Evolutionary conservation across 1,140 invertebrate genomes (phyloP).

Genomic region (Ylistrum balloti): DNA sequence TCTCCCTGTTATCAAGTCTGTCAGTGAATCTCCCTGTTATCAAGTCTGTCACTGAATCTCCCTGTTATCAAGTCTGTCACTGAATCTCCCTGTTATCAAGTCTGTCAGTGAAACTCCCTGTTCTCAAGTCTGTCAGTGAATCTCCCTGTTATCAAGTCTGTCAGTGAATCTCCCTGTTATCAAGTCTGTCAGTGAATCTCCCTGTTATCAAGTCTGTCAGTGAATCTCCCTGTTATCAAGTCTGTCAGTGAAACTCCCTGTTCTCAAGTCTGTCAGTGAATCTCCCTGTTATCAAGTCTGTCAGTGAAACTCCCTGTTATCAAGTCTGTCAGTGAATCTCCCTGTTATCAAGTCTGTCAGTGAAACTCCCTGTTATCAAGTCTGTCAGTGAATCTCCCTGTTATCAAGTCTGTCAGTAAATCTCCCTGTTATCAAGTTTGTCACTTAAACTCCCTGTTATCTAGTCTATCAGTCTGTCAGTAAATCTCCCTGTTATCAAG

Average conservation of each 20-base stretch:
- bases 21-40: neutral
- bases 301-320: no score
- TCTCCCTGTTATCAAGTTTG: neutral
- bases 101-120: neutral
- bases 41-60: neutral
- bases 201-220: no score
- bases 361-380: no score
- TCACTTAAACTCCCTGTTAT: neutral
- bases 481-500: neutral
- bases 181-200: neutral
- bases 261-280: neutral
- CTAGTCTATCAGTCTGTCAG: no score
- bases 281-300: no score
- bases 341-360: no score
- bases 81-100: neutral
- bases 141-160: neutral
- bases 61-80: neutral
- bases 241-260: neutral
- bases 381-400: no score
- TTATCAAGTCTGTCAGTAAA: no score
- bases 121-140: neutral
- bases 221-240: no score
- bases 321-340: no score
- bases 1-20: neutral
- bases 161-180: neutral